phyloP scores from a whole-genome alignment of 2,797 vertebrate species.

The Synaphobranchus kaupii region DNA sequence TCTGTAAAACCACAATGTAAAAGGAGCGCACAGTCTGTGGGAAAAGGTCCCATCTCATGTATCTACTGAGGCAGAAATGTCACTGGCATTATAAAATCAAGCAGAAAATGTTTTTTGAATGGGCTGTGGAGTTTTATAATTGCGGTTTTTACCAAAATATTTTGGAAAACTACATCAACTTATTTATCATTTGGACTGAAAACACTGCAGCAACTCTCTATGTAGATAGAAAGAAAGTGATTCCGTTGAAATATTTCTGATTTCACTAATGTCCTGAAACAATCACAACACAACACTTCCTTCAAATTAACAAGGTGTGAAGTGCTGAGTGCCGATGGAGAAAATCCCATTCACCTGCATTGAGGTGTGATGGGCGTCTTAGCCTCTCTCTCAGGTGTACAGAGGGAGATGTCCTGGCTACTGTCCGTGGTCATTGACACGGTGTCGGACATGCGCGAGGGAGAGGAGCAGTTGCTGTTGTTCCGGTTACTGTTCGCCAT shows the following conservation, averaged over 20 bases:
- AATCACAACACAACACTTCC: neutral
- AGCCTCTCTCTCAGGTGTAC: constrained; percentile 87
- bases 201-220: neutral
- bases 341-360: constrained; percentile 72
- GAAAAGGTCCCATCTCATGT: neutral
- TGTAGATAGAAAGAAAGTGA: neutral
- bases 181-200: neutral
- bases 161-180: neutral
- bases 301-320: neutral
- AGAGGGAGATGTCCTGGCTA: constrained; percentile 92
- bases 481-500: constrained; percentile 98
- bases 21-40: neutral
- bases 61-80: neutral
- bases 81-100: neutral
- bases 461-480: constrained; percentile 98
- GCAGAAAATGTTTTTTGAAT: neutral
- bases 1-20: neutral
- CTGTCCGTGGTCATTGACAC: constrained; percentile 96
- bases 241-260: neutral
- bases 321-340: neutral
- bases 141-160: neutral
- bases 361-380: constrained; percentile 79
- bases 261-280: neutral
- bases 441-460: constrained; percentile 97
- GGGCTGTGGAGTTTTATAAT: neutral